Base-by-base conservation (phyloP, 2,113 vertebrate species). In the Gasterosteus aculeatus region DNA sequence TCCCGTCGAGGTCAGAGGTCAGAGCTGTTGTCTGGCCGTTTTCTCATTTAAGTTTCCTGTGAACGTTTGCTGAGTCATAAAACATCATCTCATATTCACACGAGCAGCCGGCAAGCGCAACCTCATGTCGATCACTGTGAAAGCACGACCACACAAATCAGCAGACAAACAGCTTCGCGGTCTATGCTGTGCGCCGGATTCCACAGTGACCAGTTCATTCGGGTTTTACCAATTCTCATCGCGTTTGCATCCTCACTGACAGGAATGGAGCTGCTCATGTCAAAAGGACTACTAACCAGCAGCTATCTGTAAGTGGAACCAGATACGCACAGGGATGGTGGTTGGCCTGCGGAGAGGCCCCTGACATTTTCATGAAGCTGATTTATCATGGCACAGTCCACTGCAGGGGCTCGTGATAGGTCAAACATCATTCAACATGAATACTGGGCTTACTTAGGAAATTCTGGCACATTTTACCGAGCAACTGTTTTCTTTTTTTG, bases 11-110 rank as follows among this genome's bases (percentile, higher is more conserved):
- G 83, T 80, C 61, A 66, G 35, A 0, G 7, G 83, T 80, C 61
- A 66, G 35, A 0, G 7, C 54, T 41, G 4, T 66, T 81, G 69
- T 76, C 44, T 46, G 47, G 35, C 26, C 16, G 7, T 19, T 42
- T 58, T 0, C 11, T 29, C 3, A 11, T 29, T 74, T 41, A 56
- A 53, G n/a, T 53, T 49, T 47, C 15, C 16, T 49, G 31, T 33
- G 56, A 26, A 69, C 15, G 29, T 84, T 70, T 84, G 78, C 82
- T 88, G 80, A 86, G 60, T 78, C 63, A 81, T 11, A 58, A 56
- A 63, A 16, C 16, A 54, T 16, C 65, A 54, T 16, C 65, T 72
- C 26, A 61, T 76, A 61, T 63, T 75, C 70, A 77, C 69, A 64
- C 42, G 15, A 54, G 61, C 57, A 78, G 59, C 63, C 67, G 84